Evolutionary conservation across 2,113 vertebrate species (phyloP).

Genomic region (Antechinus flavipes): DNA sequence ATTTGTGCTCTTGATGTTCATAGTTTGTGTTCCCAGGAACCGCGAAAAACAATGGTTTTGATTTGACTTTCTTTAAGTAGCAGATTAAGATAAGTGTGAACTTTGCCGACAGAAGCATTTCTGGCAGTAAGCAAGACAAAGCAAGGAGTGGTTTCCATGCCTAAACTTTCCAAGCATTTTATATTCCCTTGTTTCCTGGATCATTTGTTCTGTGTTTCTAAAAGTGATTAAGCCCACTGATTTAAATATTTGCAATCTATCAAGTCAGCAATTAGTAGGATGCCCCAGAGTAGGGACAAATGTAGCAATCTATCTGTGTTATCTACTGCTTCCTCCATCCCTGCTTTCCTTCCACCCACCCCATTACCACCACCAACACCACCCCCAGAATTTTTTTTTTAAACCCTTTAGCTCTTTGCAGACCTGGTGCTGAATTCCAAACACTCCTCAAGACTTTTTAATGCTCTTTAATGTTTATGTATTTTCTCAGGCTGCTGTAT

Average conservation of each 20-base stretch:
- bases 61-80: neutral
- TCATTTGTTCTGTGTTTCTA: neutral
- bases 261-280: neutral
- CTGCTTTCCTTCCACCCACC: neutral
- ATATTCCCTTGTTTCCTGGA: constrained; percentile 16
- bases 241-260: neutral
- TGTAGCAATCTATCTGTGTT: neutral
- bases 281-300: neutral
- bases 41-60: neutral
- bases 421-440: neutral
- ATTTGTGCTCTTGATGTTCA: neutral
- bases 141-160: neutral
- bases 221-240: neutral
- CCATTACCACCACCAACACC: too few species aligned
- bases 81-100: neutral
- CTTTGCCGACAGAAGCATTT: neutral
- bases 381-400: too few species aligned
- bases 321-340: neutral
- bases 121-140: neutral
- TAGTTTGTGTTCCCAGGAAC: neutral
- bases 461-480: neutral
- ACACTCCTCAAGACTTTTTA: neutral
- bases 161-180: neutral
- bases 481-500: constrained; percentile 15
- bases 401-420: neutral